Conservation (phyloP, 2,888 invertebrate species). For the Mamestra brassicae region DNA sequence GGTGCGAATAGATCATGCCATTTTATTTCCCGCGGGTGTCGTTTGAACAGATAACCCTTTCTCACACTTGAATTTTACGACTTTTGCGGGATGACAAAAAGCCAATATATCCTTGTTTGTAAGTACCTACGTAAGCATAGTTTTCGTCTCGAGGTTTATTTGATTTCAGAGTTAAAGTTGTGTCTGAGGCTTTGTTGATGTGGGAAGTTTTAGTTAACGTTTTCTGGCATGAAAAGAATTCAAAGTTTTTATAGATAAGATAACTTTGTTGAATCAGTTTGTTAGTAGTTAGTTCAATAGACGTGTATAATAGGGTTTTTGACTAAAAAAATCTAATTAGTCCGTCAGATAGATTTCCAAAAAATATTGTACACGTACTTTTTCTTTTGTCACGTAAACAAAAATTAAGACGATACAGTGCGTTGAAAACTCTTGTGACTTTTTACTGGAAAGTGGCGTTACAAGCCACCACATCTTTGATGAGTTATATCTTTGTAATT, state of each 20-base stretch:
- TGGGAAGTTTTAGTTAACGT: background rate
- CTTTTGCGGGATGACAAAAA: conserved; percentile 50
- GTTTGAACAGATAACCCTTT: conserved; percentile 57
- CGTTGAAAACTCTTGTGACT: too few relatives aligned
- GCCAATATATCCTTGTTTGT: conserved; percentile 53
- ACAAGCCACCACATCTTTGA: too few relatives aligned
- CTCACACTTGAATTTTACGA: conserved; percentile 54
- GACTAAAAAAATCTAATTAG: too few relatives aligned
- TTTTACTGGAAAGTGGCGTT: too few relatives aligned
- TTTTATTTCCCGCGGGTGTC: conserved; percentile 57
- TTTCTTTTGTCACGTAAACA: too few relatives aligned
- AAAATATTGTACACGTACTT: too few relatives aligned
- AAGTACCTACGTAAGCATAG: conserved; percentile 9
- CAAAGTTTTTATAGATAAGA: too few relatives aligned
- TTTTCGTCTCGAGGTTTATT: conserved; percentile 34
- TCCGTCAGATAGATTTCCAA: too few relatives aligned
- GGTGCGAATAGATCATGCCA: conserved; percentile 46
- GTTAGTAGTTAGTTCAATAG: too few relatives aligned
- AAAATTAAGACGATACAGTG: too few relatives aligned
- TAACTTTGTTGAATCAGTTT: background rate
- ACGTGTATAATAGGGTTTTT: too few relatives aligned
- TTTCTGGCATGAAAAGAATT: background rate
- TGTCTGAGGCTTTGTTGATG: background rate
- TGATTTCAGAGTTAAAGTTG: conserved; percentile 16
- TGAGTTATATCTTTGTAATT: too few relatives aligned